Evolutionary conservation across 2,113 vertebrate species (phyloP), one percentile per base, ranked within the genome.

Genomic region (Camelus dromedarius): DNA sequence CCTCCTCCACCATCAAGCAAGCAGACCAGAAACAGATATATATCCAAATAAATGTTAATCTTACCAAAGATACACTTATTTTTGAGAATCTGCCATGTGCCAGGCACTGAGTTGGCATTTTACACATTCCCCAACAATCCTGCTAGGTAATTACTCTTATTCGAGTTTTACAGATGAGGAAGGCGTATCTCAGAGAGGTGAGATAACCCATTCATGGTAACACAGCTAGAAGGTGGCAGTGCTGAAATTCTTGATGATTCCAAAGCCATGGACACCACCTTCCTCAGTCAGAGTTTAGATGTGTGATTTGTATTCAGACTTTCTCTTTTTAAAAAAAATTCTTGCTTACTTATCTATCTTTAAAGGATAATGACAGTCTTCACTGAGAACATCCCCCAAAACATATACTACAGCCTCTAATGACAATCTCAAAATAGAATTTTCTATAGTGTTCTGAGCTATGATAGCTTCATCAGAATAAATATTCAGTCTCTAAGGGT

Each of bases 281-380:
- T 70, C 26, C 46, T 58, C 75, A 32, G 60, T 66, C 77, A 73
- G 30, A 58, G 48, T 66, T 77, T 46, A 79, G 18, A 24, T 8
- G 3, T n/a, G 60, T n/a, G 67, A 90, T 82, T 77, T 82, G 62
- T 22, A 95, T 3, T 54, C 48, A 66, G 30, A 91, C 35, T 42
- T 80, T 80, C 62, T 84, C 38, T 83, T 38, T 62, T 38, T 81
- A 26, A 13, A 26, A 58, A 62, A 66, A 16, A 75, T 79, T 50
- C 69, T 72, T 89, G 18, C 72, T 85, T 50, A 89, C 8, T 48
- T 79, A 85, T 19, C 72, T 38, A 84, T 42, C 15, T 94, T 89
- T 89, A 83, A 83, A 97, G 75, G 67, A 89, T n/a, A 79, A 79
- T n/a, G 79, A 92, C 24, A 66, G 64, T 79, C 50, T 93, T 85